Conservation (phyloP, 2,113 vertebrate genomes). For the Hemichromis elongatus region DNA sequence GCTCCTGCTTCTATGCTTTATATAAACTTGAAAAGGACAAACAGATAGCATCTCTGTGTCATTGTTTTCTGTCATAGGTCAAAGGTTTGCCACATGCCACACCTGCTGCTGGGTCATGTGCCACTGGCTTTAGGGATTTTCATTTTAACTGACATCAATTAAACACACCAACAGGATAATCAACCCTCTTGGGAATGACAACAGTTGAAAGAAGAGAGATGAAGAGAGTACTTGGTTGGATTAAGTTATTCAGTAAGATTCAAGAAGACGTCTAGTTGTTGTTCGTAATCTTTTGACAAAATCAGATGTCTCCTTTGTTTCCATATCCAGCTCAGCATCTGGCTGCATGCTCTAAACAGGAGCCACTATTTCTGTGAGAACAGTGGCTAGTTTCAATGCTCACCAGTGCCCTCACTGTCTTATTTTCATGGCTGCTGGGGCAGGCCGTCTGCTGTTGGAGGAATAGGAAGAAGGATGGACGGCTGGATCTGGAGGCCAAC, state of each 20-base stretch:
- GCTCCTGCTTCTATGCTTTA: neutral
- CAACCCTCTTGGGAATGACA: neutral
- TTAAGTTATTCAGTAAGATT: neutral
- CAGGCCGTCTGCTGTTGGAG: no score
- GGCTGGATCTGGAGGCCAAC: no score
- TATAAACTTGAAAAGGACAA: neutral
- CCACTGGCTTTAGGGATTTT: neutral
- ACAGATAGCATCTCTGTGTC: neutral
- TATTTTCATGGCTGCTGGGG: no score
- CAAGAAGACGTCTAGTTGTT: neutral
- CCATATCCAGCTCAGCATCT: neutral
- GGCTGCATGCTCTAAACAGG: neutral
- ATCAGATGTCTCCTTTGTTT: conserved; percentile 2
- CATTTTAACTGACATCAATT: neutral
- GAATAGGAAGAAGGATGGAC: no score
- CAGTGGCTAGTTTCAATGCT: conserved; percentile 4
- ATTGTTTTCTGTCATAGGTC: accelerated
- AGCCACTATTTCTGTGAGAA: neutral
- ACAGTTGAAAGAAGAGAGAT: neutral
- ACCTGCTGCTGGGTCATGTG: neutral
- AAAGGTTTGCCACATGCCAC: neutral
- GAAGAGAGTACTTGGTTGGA: neutral
- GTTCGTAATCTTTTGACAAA: neutral
- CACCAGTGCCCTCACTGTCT: no score
- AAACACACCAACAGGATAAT: neutral